Evolutionary conservation across 2,888 invertebrate species (phyloP).

Genomic region (Patella caerulea): DNA sequence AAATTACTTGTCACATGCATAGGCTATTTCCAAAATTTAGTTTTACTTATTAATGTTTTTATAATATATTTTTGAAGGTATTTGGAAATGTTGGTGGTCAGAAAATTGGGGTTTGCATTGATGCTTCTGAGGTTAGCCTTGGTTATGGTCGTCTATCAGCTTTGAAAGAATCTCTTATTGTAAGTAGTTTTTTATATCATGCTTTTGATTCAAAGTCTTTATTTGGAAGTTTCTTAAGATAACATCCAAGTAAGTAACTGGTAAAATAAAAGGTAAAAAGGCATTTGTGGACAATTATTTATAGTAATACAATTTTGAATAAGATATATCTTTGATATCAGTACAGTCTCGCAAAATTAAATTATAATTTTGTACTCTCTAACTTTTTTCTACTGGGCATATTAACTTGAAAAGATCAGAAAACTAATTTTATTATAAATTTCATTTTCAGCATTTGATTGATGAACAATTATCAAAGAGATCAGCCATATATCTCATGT

Average conservation of each 20-base stretch:
- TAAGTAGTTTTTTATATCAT: constrained; percentile 41
- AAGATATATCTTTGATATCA: too few species aligned
- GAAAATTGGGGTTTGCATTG: constrained; percentile 65
- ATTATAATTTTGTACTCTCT: too few species aligned
- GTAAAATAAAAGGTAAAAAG: too few species aligned
- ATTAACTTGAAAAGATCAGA: too few species aligned
- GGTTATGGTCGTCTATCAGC: constrained; percentile 69
- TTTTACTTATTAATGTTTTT: too few species aligned
- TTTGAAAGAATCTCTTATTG: constrained; percentile 67
- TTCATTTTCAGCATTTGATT: constrained; percentile 65
- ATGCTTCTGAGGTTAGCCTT: constrained; percentile 69
- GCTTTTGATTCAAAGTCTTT: too few species aligned
- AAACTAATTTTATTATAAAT: not conserved
- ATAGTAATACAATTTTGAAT: too few species aligned
- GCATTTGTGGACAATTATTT: too few species aligned
- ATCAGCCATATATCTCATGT: constrained; percentile 64
- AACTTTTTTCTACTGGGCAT: too few species aligned
- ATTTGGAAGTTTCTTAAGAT: too few species aligned
- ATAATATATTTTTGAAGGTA: constrained; percentile 49
- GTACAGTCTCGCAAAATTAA: too few species aligned
- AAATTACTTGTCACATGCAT: not conserved
- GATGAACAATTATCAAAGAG: constrained; percentile 70
- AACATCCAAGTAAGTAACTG: too few species aligned
- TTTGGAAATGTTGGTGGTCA: constrained; percentile 70
- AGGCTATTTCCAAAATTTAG: not conserved